A percentile compares a stretch with the other conserved stretches of the same genome.
These are phyloP conservation scores for Lasioglossum albipes DNA, from an alignment of 1,140 invertebrate genomes.

Conservation along the genomic window DNA sequence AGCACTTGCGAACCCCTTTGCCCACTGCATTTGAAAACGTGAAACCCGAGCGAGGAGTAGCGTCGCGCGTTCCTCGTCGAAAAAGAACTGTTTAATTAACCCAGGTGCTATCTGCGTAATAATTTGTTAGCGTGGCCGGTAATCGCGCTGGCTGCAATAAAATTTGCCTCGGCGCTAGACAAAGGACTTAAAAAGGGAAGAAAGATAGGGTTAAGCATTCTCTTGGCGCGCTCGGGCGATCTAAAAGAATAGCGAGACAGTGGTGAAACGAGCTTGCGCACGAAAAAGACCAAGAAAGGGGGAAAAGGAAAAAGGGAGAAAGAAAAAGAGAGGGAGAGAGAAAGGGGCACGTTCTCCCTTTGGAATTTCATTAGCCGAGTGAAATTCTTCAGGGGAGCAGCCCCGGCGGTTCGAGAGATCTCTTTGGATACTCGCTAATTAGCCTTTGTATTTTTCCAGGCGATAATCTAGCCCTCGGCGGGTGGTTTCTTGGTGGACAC, in stretches of 20 bases:
- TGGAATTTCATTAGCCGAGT: slow-evolving; percentile 16
- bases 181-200: no score
- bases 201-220: neutral
- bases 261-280: no score
- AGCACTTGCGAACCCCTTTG: no score
- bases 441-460: slow-evolving; percentile 35
- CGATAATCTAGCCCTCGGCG: slow-evolving; percentile 74
- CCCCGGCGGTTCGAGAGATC: neutral
- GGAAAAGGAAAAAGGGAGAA: no score
- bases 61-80: neutral
- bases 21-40: neutral
- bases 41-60: neutral
- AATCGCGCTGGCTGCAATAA: neutral
- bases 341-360: neutral
- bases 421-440: slow-evolving; percentile 20
- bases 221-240: no score
- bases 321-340: no score
- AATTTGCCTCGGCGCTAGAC: neutral
- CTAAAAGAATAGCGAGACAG: no score
- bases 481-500: slow-evolving; percentile 80
- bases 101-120: neutral
- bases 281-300: no score
- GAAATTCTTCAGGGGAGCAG: neutral
- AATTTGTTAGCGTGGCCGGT: neutral
- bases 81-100: neutral